These are phyloP conservation scores for Diceros bicornis DNA, from an alignment of 2,797 vertebrate genomes.

Conservation along the genomic window DNA sequence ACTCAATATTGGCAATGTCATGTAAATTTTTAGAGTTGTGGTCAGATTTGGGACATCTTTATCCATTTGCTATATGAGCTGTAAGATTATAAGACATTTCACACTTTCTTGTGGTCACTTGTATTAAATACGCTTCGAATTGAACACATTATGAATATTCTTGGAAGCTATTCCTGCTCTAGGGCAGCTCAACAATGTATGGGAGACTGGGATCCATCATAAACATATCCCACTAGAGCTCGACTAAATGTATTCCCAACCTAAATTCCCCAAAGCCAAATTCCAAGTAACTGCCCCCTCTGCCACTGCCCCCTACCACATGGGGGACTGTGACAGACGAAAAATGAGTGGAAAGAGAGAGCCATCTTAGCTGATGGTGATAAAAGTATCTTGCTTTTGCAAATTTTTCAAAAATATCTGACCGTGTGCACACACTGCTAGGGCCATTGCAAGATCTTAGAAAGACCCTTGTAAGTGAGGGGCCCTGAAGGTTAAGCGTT, in stretches of 20 bases:
- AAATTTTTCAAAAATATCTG: background rate
- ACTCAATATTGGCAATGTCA: background rate
- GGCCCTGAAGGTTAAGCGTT: background rate
- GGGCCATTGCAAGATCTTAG: background rate
- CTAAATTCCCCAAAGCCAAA: background rate
- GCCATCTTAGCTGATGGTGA: background rate
- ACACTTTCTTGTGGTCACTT: background rate
- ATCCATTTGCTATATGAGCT: background rate
- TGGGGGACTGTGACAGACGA: background rate
- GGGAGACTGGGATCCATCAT: background rate
- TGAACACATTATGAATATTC: background rate
- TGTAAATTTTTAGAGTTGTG: background rate
- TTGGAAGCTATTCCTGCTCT: background rate
- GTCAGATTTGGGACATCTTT: background rate
- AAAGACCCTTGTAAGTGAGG: background rate
- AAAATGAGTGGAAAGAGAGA: background rate
- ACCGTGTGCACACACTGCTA: accelerated
- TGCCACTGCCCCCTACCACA: accelerated
- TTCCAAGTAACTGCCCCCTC: background rate
- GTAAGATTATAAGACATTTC: background rate
- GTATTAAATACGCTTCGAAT: background rate
- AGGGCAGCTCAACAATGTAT: background rate
- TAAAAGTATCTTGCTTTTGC: slow-evolving; percentile 22
- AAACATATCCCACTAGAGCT: background rate
- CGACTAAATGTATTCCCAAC: background rate